Base-by-base conservation (phyloP, 2,888 invertebrate genomes). In the Calliopum simillimum region DNA sequence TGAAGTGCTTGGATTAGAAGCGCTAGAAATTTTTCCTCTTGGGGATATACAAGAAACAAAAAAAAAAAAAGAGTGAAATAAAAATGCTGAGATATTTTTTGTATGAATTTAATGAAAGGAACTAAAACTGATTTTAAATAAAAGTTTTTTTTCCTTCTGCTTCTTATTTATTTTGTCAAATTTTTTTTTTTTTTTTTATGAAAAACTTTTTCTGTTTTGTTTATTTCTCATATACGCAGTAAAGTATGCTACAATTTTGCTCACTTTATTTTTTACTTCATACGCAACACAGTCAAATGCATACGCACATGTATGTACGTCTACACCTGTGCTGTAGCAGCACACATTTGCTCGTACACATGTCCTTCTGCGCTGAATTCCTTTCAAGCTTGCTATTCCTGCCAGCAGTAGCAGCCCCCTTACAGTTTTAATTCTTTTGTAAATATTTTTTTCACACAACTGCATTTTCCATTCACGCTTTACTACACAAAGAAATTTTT, bases 391-490 rank as follows among this genome's bases (percentile, higher is more conserved):
- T 13, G 3, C 33, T 25, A n/a, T 2, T 1, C 3, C 56, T 33
- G 33, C 21, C 56, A 23, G 2, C 25, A 12, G 14, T 4, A 8
- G 25, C n/a, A n/a, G n/a, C n/a, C 56, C 56, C 33, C 21, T 25
- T 13, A 41, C 43, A 19, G 33, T 51, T 53, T 46, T 21, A 56
- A 67, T 56, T 67, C 66, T 67, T 67, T 67, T 67, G 67, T 67
- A 67, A 58, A 67, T 41, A 58, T 67, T 58, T 49, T n/a, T 56
- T 67, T 58, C 67, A 67, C 67, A 67, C 67, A 67, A 67, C 58
- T 47, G 58, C 58, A 67, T 67, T 67, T 67, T 58, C 25, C 58
- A 67, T 67, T 67, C 56, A 67, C 67, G 67, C 67, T 67, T 67
- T 58, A 46, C 47, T 49, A 49, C 67, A 67, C 67, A 47, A 58